These are phyloP conservation scores for Rana temporaria DNA, from an alignment of 2,113 vertebrate genomes.

Conservation along the genomic window DNA sequence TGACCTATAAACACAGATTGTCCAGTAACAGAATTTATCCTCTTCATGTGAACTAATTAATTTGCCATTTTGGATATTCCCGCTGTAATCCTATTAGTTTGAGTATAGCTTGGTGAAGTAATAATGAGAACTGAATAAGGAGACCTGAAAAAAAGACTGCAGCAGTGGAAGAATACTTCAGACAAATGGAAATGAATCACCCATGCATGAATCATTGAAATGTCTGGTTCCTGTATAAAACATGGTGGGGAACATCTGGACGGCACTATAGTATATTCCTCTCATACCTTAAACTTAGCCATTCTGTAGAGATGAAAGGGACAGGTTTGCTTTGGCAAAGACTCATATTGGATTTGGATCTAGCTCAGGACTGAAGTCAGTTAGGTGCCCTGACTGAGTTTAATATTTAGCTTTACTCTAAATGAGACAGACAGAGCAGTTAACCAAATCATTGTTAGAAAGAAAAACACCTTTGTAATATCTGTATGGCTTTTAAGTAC, in stretches of 20 bases:
- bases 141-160: neutral
- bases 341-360: neutral
- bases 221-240: constrained; percentile 14
- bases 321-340: neutral
- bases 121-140: constrained; percentile 3
- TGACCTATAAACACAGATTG: constrained; percentile 15
- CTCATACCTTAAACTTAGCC: neutral
- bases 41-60: constrained; percentile 14
- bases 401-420: too few species aligned
- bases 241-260: constrained; percentile 14
- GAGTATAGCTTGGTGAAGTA: constrained; percentile 5
- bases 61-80: constrained; percentile 1
- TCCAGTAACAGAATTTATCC: neutral
- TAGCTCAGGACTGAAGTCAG: neutral
- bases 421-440: too few species aligned
- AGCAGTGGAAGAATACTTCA: neutral
- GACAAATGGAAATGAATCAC: constrained; percentile 8
- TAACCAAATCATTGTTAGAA: too few species aligned
- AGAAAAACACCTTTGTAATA: too few species aligned
- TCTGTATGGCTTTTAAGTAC: too few species aligned
- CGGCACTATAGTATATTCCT: neutral
- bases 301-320: neutral
- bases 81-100: constrained; percentile 30
- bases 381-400: neutral
- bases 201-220: constrained; percentile 14